Evolutionary conservation across 92 coral and sea anemone species (phyloP), one percentile per base, ranked within the genome.

Genomic region (Pocillopora grandis): DNA sequence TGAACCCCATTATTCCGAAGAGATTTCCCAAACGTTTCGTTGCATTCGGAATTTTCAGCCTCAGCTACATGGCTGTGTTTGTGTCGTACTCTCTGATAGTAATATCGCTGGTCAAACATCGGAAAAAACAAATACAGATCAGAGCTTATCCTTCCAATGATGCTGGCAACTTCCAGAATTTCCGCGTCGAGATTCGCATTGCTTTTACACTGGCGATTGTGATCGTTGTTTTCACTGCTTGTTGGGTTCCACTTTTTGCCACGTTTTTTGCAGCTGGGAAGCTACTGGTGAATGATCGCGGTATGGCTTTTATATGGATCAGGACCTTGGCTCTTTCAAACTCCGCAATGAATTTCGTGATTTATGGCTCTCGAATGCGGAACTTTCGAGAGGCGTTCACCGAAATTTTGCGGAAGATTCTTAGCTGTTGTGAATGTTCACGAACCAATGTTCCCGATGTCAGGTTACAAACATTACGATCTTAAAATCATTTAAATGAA

Each of bases 271-370:
- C 59, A 7, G 21, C 71, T 0, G 73, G 55, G 11, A 52, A 72
- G 16, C 62, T 71, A n/a, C 62, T 75, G 33, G 52, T 75, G 1
- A 82, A 72, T 63, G 6, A 8, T 12, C 17, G 62, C 49, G 86
- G 86, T 0, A 62, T 72, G 1, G 62, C 85, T 2, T 82, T 78
- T 66, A 79, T 85, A 89, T 89, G 92, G 92, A 74, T 89, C 14
- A 65, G 89, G 49, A 78, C 89, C 11, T 11, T 89, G 13, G 78
- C 83, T 64, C 89, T 89, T 42, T 80, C 83, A 10, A 89, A 89
- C 83, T 89, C 92, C 15, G 76, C 80, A 37, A 72, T 80, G 75
- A 80, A 80, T 75, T 80, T 66, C 56, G 42, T 80, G 16, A 80
- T 80, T 48, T 80, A 80, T 70, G 76, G 74, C 3, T 55, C 52